phyloP scores from a whole-genome alignment of 2,113 vertebrate genomes.

The Sardina pilchardus region DNA sequence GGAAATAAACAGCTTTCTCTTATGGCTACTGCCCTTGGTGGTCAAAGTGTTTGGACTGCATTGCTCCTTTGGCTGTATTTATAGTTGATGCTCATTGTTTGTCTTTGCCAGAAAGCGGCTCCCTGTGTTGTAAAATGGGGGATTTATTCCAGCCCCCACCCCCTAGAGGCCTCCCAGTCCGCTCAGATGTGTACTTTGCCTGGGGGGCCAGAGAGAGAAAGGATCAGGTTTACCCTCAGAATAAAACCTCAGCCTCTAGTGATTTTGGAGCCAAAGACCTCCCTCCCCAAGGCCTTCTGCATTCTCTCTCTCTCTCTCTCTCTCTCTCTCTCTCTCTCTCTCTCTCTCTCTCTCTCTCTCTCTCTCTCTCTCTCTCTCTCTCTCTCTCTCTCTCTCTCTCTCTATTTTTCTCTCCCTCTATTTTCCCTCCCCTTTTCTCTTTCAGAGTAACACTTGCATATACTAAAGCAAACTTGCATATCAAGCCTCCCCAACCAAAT shows the following conservation, averaged over 20 bases:
- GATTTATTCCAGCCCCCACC: background rate
- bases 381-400: background rate
- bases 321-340: background rate
- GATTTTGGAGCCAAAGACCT: background rate
- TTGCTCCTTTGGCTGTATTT: background rate
- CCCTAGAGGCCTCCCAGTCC: background rate
- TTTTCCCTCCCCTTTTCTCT: too few species aligned
- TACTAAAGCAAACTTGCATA: slow-evolving; percentile 55
- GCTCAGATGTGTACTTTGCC: slow-evolving; percentile 6
- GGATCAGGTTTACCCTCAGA: background rate
- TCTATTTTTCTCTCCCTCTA: background rate
- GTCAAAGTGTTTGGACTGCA: background rate
- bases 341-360: background rate
- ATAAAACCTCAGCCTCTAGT: background rate
- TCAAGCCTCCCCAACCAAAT: background rate
- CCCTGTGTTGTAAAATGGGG: background rate
- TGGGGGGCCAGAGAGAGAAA: background rate
- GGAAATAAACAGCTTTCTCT: too few species aligned
- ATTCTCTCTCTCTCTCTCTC: background rate
- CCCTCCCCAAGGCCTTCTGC: background rate
- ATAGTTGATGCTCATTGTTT: background rate
- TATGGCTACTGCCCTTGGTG: background rate
- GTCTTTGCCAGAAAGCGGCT: background rate
- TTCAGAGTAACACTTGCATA: slow-evolving; percentile 57
- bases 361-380: background rate